Evolutionary conservation across 2,888 invertebrate genomes (phyloP), one percentile per base, ranked within the genome.

Genomic region (Acrobasis repandana): DNA sequence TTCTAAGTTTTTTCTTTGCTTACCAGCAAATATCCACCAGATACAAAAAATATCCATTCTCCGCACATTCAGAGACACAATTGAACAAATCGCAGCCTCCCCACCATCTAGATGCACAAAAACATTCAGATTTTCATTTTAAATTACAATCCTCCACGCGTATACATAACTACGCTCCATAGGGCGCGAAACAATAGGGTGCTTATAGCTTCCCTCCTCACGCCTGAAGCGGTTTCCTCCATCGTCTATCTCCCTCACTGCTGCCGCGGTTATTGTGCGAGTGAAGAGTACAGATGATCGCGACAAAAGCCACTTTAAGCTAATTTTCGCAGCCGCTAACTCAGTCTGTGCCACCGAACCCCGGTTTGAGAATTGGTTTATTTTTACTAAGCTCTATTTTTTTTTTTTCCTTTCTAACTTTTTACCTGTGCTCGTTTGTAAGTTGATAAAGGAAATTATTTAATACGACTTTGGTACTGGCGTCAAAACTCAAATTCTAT

Each of bases 101-200:
- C 62, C 51, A 63, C 66, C 70, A 66, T 65, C 61, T 64, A 63
- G 61, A 66, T 63, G 67, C 58, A 72, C 68, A 74, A 63, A 72
- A 68, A 70, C 71, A 70, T 65, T 69, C 68, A 67, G 77, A 84
- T 82, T 78, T 80, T 80, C 80, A 76, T 84, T 85, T 80, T 69
- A 82, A 86, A 84, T 86, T 80, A 82, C 79, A 77, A 76, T 79
- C 75, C 77, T 75, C 68, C 69, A 67, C 69, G 70, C 69, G 70
- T 71, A 71, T 72, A 74, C 71, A 75, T 77, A 76, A 73, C 75
- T 77, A 74, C 76, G 84, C 87, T 85, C 79, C 80, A 78, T 73
- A 75, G 86, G 80, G 84, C 82, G 79, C 85, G 87, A 90, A 91
- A 91, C 90, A 91, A 90, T 89, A 81, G 91, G 90, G 88, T 84